Evolutionary conservation across 1,140 invertebrate species (phyloP).

Genomic region (Ostrea denselamellosa): DNA sequence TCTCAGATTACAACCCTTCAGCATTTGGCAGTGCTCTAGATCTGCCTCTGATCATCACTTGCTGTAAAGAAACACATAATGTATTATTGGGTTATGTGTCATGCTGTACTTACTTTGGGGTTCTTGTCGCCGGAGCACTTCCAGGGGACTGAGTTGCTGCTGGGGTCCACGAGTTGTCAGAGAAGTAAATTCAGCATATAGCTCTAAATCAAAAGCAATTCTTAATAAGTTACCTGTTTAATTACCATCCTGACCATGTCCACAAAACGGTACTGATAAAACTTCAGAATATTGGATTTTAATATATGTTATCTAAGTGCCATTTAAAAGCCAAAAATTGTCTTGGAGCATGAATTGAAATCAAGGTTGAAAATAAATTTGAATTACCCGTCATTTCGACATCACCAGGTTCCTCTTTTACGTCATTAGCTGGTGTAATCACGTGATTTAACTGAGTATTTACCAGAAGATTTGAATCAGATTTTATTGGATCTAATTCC

Average conservation of each 20-base stretch:
- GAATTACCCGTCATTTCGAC: neutral
- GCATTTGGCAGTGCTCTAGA: too few species aligned
- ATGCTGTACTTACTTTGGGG: neutral
- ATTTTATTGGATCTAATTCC: constrained; percentile 35
- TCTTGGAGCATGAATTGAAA: neutral
- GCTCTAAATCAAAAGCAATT: neutral
- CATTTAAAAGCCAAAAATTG: too few species aligned
- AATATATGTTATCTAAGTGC: too few species aligned
- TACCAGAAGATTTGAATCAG: constrained; percentile 6
- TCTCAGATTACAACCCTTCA: too few species aligned
- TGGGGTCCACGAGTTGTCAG: neutral
- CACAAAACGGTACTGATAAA: too few species aligned
- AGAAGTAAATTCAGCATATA: neutral
- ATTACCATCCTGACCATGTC: too few species aligned
- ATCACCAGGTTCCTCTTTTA: neutral
- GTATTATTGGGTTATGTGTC: neutral
- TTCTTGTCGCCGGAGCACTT: neutral
- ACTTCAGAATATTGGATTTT: too few species aligned
- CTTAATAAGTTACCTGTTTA: too few species aligned
- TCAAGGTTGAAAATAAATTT: neutral
- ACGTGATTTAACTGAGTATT: neutral
- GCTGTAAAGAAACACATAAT: too few species aligned
- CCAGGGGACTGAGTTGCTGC: neutral
- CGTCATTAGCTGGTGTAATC: neutral
- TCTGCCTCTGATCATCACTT: too few species aligned